phyloP scores from a whole-genome alignment of 1,140 invertebrate genomes.

The Whitmania pigra region DNA sequence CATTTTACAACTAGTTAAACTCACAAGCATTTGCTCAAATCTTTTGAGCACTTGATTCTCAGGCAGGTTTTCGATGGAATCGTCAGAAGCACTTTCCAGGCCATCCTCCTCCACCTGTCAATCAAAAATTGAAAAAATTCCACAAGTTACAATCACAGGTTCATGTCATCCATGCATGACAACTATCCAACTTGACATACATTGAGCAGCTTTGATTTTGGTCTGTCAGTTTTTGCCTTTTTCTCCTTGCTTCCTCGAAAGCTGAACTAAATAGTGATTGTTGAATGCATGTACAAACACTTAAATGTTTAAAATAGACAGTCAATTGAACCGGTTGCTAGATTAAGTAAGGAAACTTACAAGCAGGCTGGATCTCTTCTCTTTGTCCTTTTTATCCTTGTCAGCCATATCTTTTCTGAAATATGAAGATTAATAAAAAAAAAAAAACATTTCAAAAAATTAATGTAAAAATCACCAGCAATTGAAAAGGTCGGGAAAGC shows the following conservation, averaged over 20 bases:
- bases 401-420: not conserved
- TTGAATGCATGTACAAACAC: not conserved
- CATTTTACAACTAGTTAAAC: no score
- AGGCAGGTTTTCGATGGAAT: conserved; percentile 45
- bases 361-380: conserved; percentile 1
- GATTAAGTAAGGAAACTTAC: not conserved
- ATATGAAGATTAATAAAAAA: conserved; percentile 1
- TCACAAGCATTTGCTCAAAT: conserved; percentile 68
- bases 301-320: no score
- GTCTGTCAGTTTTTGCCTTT: not conserved
- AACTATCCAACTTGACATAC: not conserved
- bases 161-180: not conserved
- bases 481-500: no score
- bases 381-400: conserved; percentile 7
- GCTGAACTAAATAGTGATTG: conserved; percentile 10
- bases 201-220: conserved; percentile 10
- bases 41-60: conserved; percentile 59
- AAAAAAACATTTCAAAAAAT: not conserved
- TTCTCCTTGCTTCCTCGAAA: conserved; percentile 10
- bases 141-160: not conserved
- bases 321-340: no score
- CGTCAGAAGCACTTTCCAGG: not conserved
- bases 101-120: conserved; percentile 1
- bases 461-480: not conserved
- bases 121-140: not conserved